These are phyloP conservation scores for Standfussiana lucernea DNA, from an alignment of 2,888 invertebrate genomes.

Conservation along the genomic window DNA sequence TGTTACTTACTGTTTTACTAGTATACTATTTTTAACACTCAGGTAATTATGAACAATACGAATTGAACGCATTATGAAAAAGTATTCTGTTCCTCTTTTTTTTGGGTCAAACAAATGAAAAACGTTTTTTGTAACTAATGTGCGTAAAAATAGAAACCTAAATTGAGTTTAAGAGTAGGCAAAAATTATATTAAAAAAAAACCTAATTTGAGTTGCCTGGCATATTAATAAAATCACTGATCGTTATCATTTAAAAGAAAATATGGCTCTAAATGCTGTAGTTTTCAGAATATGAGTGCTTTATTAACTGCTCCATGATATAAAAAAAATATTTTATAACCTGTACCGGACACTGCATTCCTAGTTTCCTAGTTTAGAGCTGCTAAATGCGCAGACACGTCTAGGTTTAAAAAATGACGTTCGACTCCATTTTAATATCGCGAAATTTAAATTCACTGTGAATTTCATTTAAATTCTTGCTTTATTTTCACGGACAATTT, in stretches of 20 bases:
- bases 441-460: conserved; percentile 1
- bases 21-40: neutral
- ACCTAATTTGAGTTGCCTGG: too few species aligned
- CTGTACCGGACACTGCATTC: neutral
- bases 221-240: too few species aligned
- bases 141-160: too few species aligned
- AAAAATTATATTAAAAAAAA: too few species aligned
- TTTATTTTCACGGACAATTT: conserved; percentile 11
- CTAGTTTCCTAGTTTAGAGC: neutral
- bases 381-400: conserved; percentile 37
- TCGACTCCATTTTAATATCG: conserved; percentile 22
- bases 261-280: neutral
- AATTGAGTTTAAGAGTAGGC: too few species aligned
- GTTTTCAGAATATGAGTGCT: neutral
- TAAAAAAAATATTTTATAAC: conserved; percentile 8
- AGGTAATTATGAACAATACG: neutral
- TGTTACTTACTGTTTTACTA: too few species aligned
- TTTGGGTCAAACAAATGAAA: too few species aligned
- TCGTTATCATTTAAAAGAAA: too few species aligned
- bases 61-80: too few species aligned
- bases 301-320: neutral
- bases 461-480: conserved; percentile 40
- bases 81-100: too few species aligned
- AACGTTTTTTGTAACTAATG: too few species aligned
- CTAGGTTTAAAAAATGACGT: conserved; percentile 15